Evolutionary conservation across 2,113 vertebrate species (phyloP), one percentile per base, ranked within the genome.

Genomic region (Helogale parvula): DNA sequence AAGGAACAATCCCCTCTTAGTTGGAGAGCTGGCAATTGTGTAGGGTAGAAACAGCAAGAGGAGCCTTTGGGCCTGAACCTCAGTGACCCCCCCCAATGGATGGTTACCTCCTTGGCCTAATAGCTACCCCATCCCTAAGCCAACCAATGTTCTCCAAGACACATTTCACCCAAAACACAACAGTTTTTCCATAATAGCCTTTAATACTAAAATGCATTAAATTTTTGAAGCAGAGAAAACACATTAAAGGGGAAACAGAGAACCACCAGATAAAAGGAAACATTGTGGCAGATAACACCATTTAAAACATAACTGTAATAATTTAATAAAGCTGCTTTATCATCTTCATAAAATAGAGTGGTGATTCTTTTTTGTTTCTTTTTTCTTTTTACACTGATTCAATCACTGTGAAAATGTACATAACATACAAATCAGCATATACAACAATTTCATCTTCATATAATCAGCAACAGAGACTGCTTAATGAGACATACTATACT

Each of bases 241-340:
- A 99, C 99, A 99, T 98, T 98, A 97, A 99, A 98, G 98, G 97
- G 93, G 97, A 99, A 99, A 99, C 98, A 98, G 98, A 98, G 97
- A 99, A 98, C 97, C 98, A 98, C 98, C 98, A 98, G 96, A 97
- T 97, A 98, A 97, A 98, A 98, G 98, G 97, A 98, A 98, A 98
- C 98, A 97, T 74, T 95, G 97, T 98, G 98, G 98, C 97, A 98
- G 97, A 94, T 99, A 99, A 98, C 97, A 99, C 98, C 98, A 98
- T 98, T 98, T 98, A 97, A 99, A 99, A 99, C 98, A 98, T 98
- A 99, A 98, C 97, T 47, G 97, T 98, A 99, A 99, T 99, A 99
- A 99, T 99, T 99, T 99, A 99, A 99, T 99, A 99, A 99, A 99
- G 98, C 98, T 99, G 98, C 97, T 99, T 99, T 98, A 99, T 99